A percentile compares a stretch with the other conserved stretches of the same genome.
Conservation (phyloP, 2,113 vertebrate genomes). For the Epinephelus cyanopodus region DNA sequence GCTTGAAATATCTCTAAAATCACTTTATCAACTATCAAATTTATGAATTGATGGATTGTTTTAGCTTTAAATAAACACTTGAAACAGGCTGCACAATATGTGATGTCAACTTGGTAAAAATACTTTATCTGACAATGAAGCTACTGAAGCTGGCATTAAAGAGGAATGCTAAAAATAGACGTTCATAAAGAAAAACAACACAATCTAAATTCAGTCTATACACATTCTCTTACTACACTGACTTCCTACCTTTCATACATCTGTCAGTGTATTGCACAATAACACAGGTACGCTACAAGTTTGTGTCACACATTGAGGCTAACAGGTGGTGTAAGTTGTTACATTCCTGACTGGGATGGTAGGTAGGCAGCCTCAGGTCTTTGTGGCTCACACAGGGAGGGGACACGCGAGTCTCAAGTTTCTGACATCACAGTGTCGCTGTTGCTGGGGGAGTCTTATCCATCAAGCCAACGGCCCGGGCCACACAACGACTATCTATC, state of each 20-base stretch:
- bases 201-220: background rate
- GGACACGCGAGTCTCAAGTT: conserved; percentile 13
- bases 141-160: background rate
- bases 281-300: background rate
- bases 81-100: background rate
- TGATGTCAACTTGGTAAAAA: background rate
- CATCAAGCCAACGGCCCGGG: background rate
- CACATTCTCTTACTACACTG: background rate
- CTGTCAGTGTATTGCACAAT: background rate
- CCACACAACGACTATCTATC: conserved; percentile 18
- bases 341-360: conserved; percentile 28
- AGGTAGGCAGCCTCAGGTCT: conserved; percentile 35
- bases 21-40: background rate
- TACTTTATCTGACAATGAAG: background rate
- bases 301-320: conserved; percentile 15
- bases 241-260: background rate
- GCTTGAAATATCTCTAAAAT: background rate
- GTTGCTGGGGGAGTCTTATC: conserved; percentile 42
- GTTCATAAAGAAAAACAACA: background rate
- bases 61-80: background rate
- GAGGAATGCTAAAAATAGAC: background rate
- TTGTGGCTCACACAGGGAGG: conserved; percentile 30
- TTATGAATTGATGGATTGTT: background rate
- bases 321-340: conserved; percentile 47
- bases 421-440: conserved; percentile 48